phyloP scores from a whole-genome alignment of 1,140 invertebrate genomes.

The Brachionus manjavacas region DNA sequence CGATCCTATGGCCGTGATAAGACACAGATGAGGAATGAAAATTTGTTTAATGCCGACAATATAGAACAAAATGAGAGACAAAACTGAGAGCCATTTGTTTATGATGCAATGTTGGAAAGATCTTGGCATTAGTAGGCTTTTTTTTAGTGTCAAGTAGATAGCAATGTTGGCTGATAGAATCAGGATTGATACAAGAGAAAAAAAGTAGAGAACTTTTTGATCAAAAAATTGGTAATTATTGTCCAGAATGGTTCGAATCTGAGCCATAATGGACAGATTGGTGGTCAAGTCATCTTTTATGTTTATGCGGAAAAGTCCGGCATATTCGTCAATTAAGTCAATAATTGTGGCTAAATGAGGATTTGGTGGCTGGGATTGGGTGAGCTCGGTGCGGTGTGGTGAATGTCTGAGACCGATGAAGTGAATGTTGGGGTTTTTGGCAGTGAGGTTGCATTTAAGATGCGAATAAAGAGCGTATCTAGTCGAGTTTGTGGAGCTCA shows the following conservation, averaged over 20 bases:
- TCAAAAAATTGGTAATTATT: conserved; percentile 12
- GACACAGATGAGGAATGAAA: conserved; percentile 9
- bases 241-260: not conserved
- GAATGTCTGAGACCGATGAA: conserved; percentile 20
- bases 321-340: not conserved
- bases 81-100: conserved; percentile 18
- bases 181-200: not conserved
- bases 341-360: not conserved
- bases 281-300: not conserved
- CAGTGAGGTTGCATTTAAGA: not conserved
- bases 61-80: not conserved
- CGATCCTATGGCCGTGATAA: not conserved
- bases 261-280: not conserved
- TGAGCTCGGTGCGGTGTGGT: not conserved
- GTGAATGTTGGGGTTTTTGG: conserved; percentile 2
- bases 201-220: not conserved
- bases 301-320: not conserved
- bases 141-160: not conserved
- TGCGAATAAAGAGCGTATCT: not conserved
- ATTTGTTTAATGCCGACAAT: conserved; percentile 27
- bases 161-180: not conserved
- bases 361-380: not conserved
- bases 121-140: not conserved
- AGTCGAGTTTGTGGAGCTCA: not conserved
- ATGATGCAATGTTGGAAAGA: not conserved